Conservation (phyloP, 2,888 invertebrate species). For the Lasioglossum lativentre region DNA sequence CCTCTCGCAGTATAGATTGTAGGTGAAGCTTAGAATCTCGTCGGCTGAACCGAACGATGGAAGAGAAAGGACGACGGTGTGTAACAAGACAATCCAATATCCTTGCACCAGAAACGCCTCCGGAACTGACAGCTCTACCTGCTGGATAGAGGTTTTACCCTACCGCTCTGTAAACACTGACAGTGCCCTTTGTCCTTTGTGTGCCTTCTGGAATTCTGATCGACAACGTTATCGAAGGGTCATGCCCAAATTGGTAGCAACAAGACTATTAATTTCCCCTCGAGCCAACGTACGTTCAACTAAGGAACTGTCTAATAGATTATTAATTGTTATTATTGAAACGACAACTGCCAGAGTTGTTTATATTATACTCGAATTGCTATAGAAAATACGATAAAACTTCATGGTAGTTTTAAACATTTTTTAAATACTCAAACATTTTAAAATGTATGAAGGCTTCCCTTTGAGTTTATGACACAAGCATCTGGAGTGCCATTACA, state of each 20-base stretch:
- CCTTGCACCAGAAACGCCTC: conserved; percentile 61
- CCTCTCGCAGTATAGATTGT: conserved; percentile 39
- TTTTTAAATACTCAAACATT: not conserved
- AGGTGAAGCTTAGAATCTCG: conserved; percentile 58
- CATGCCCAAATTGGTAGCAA: not conserved
- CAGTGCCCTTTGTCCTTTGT: conserved; percentile 56
- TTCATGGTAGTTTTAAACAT: not conserved
- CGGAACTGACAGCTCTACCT: conserved; percentile 61
- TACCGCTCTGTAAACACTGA: conserved; percentile 61
- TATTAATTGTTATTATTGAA: not conserved
- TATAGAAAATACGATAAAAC: not conserved
- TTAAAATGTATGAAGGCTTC: no score
- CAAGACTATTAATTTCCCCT: not conserved
- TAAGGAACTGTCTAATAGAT: not conserved
- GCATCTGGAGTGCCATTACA: not conserved
- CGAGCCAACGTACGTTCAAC: not conserved
- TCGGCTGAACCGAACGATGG: conserved; percentile 43
- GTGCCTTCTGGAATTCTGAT: conserved; percentile 53
- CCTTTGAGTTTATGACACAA: not conserved
- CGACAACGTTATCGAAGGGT: conserved; percentile 25
- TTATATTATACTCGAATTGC: not conserved
- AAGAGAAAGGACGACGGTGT: conserved; percentile 57
- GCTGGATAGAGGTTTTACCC: conserved; percentile 66
- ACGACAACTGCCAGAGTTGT: not conserved
- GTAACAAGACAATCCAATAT: conserved; percentile 76